These are phyloP conservation scores for Eudasyphora cyanicolor DNA, from an alignment of 2,888 invertebrate genomes.

Conservation along the genomic window DNA sequence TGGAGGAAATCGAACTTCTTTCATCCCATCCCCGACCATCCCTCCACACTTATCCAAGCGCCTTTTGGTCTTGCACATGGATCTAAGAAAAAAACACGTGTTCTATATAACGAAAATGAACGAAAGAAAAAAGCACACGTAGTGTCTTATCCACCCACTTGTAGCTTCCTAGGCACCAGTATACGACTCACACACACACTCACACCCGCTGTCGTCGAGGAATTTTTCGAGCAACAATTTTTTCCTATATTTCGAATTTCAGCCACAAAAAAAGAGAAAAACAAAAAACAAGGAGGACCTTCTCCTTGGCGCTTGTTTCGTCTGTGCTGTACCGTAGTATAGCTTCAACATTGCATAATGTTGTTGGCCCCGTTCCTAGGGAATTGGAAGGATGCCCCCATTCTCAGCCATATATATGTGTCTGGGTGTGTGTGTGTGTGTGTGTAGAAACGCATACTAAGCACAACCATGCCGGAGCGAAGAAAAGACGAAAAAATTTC, in stretches of 20 bases:
- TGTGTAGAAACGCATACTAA: too few species aligned
- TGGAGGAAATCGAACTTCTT: slow-evolving; percentile 12
- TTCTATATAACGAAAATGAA: slow-evolving; percentile 52
- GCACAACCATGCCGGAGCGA: too few species aligned
- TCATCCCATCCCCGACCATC: neutral
- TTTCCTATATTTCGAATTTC: slow-evolving; percentile 38
- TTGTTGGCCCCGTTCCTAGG: slow-evolving; percentile 34
- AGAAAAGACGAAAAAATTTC: slow-evolving; percentile 52
- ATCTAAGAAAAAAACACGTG: slow-evolving; percentile 58
- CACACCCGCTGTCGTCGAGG: slow-evolving; percentile 19
- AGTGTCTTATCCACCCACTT: slow-evolving; percentile 63
- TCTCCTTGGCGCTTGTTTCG: slow-evolving; percentile 33
- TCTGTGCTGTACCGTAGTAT: too few species aligned
- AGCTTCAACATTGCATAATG: slow-evolving; percentile 59
- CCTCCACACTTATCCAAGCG: slow-evolving; percentile 21
- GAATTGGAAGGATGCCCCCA: neutral
- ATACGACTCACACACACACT: too few species aligned
- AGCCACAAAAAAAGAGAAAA: slow-evolving; percentile 5
- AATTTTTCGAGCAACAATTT: slow-evolving; percentile 65
- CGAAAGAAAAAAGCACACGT: neutral
- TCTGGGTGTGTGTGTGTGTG: too few species aligned
- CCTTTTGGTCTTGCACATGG: too few species aligned
- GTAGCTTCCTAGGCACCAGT: slow-evolving; percentile 57
- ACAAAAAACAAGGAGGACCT: slow-evolving; percentile 10
- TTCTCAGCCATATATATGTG: too few species aligned